phyloP scores from a whole-genome alignment of 1,140 invertebrate species.

The Ceratitis capitata region DNA sequence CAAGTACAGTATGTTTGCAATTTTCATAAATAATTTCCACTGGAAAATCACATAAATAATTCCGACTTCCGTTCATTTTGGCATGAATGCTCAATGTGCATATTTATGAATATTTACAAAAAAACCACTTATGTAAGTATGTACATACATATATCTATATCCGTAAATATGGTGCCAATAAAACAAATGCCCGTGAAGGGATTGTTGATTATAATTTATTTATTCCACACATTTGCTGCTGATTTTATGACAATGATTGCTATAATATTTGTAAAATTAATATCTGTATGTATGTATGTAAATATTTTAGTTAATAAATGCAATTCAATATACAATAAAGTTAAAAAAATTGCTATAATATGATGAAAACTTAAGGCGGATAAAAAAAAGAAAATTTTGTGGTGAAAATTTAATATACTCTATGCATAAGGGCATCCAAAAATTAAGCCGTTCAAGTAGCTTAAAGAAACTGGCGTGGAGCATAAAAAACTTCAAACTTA shows the following conservation, averaged over 20 bases:
- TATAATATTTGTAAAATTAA: constrained; percentile 26
- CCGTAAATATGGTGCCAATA: not conserved
- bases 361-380: not conserved
- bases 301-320: not conserved
- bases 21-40: constrained; percentile 34
- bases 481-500: no score
- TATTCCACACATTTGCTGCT: constrained; percentile 23
- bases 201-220: constrained; percentile 36
- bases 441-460: no score
- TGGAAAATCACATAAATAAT: constrained; percentile 28
- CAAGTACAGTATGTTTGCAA: constrained; percentile 8
- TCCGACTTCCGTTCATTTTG: constrained; percentile 30
- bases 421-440: no score
- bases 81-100: constrained; percentile 27
- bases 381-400: no score
- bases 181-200: not conserved
- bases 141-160: not conserved
- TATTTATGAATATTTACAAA: not conserved
- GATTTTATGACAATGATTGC: constrained; percentile 25
- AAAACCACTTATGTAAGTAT: not conserved
- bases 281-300: not conserved
- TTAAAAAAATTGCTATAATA: not conserved
- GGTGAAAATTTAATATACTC: no score
- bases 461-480: no score
- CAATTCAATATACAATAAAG: not conserved